Conservation (phyloP, 2,797 vertebrate species). For the Scolopax bukidnonensis region DNA sequence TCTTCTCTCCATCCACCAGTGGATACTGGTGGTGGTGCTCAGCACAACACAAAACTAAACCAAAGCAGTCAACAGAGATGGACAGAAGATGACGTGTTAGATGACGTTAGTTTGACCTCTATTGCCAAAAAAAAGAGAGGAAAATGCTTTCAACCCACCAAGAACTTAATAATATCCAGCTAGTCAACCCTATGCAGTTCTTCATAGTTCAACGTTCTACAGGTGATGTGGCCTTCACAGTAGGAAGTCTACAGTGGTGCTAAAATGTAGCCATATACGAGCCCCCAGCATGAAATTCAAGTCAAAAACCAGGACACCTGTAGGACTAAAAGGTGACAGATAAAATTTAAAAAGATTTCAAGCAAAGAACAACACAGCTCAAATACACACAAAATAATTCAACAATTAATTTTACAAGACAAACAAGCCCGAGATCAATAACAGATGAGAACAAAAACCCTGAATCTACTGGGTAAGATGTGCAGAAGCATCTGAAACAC, state of each 20-base stretch:
- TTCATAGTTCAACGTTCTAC: background rate
- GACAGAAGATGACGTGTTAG: background rate
- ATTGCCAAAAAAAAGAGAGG: background rate
- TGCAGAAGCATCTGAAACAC: background rate
- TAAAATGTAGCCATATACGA: fast-evolving
- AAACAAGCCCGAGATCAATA: background rate
- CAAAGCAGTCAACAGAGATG: background rate
- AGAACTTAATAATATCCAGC: background rate
- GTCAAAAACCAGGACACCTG: background rate
- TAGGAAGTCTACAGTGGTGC: background rate
- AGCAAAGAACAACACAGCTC: background rate
- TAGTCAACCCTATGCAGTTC: background rate
- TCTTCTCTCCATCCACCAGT: background rate
- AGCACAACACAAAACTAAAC: background rate
- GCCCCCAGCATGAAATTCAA: background rate
- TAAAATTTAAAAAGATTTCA: background rate
- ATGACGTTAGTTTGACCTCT: background rate
- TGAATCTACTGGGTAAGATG: background rate
- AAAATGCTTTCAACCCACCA: background rate
- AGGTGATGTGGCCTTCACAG: background rate
- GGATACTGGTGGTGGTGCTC: background rate
- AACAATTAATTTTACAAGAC: background rate
- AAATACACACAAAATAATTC: fast-evolving
- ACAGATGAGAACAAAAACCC: background rate
- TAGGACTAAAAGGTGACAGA: background rate